Conservation (phyloP, 2,113 vertebrate genomes). For the Setophaga petechia region DNA sequence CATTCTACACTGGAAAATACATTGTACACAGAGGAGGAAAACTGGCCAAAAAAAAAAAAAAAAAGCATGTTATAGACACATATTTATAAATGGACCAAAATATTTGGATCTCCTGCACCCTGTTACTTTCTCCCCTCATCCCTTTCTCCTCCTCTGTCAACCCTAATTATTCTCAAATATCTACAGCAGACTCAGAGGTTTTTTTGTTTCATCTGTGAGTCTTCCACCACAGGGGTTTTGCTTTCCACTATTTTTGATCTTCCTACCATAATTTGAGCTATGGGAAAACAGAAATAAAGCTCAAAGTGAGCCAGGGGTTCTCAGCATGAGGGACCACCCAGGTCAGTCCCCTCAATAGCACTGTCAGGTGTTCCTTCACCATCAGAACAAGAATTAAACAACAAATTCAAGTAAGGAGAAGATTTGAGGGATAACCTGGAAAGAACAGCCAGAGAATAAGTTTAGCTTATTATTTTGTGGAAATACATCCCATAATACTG, state of each 20-base stretch:
- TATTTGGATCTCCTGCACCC: background rate
- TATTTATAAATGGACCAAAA: background rate
- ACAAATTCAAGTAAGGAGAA: background rate
- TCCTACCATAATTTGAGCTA: background rate
- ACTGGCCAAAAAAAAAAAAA: background rate
- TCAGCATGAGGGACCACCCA: background rate
- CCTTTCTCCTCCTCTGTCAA: background rate
- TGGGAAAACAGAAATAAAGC: background rate
- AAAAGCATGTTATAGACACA: background rate
- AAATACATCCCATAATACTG: background rate
- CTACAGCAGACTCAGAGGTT: background rate
- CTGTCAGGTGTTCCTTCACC: background rate
- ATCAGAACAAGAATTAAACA: background rate
- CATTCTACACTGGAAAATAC: background rate
- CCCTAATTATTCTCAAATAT: background rate
- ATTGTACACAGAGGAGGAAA: background rate
- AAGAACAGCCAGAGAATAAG: background rate
- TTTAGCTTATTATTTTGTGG: background rate
- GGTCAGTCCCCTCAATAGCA: background rate
- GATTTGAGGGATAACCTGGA: background rate
- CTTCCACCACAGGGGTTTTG: background rate
- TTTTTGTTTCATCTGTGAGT: background rate
- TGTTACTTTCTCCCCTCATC: background rate
- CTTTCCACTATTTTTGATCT: background rate
- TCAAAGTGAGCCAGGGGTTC: background rate